Base-by-base conservation (phyloP, 2,113 vertebrate genomes). In the Xiphophorus couchianus region DNA sequence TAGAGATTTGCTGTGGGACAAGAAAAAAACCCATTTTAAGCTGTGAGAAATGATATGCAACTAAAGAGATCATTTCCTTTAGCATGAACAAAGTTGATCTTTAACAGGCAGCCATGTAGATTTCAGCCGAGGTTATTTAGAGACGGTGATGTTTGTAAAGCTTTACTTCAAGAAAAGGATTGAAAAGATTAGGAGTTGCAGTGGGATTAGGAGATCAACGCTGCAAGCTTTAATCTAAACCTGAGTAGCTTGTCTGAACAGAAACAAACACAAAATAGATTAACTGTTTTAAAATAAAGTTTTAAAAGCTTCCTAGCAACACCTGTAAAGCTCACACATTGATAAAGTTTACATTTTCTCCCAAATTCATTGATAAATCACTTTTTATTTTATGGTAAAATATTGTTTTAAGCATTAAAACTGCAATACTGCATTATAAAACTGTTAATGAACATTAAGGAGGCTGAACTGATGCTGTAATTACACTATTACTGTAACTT, bases 81-180 rank as follows among this genome's bases (percentile, higher is more conserved):
- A 91, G 92, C 91, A 93, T 92, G 90, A 91, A 86, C 80, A 84
- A 80, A 79, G 64, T 73, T 69, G 73, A 78, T 82, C 81, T 88
- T 71, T 78, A 85, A 42, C 54, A 39, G 65, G 54, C 62, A 70
- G 62, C 35, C 51, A 31, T 19, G 66, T 76, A 86, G 79, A 77
- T 62, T 73, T 86, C 74, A 81, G 22, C 27, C 9, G 73, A 62
- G 17, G 64, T 72, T 79, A 42, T 74, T 78, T 78, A 64, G 58
- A 74, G 33, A 37, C 33, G 60, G 35, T 81, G 60, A 35, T 68
- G 33, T 66, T 62, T 69, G 9, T 58, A n/a, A n/a, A 25, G 51
- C 51, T 58, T 58, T 58, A 58, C 51, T 58, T 25, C 8, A 58
- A 58, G 6, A 58, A 58, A 58, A 10, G 8, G 25, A 5, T 35